These are phyloP conservation scores for Acanthacorydalis orientalis DNA, from an alignment of 2,888 invertebrate genomes.

Conservation along the genomic window DNA sequence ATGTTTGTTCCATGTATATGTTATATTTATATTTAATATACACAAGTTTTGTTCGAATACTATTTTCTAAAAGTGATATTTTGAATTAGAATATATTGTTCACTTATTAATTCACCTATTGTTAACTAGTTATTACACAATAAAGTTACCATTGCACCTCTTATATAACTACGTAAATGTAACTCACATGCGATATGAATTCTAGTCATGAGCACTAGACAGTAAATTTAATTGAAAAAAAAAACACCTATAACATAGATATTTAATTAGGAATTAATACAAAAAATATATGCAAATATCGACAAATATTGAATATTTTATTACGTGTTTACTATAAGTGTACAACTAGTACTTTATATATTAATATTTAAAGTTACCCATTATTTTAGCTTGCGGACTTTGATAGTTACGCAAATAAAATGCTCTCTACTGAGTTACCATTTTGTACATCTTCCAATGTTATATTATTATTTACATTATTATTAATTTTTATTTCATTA, in stretches of 20 bases:
- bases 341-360: neutral
- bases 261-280: too few relatives aligned
- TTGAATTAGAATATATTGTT: neutral
- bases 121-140: neutral
- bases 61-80: neutral
- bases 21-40: too few relatives aligned
- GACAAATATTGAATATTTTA: too few relatives aligned
- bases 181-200: slow-evolving; percentile 5
- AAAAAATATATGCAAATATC: too few relatives aligned
- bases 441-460: neutral
- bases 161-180: neutral
- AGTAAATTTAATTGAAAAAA: neutral
- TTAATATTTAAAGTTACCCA: neutral
- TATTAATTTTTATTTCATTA: neutral
- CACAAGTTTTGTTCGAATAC: neutral
- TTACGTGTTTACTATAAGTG: too few relatives aligned
- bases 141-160: slow-evolving; percentile 3
- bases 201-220: slow-evolving; percentile 5
- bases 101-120: neutral
- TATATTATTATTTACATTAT: neutral
- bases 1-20: neutral
- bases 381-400: neutral
- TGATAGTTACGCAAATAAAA: neutral
- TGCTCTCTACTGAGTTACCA: slow-evolving; percentile 6
- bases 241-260: too few relatives aligned